phyloP scores from a whole-genome alignment of 1,140 invertebrate genomes.

The Linepithema humile region DNA sequence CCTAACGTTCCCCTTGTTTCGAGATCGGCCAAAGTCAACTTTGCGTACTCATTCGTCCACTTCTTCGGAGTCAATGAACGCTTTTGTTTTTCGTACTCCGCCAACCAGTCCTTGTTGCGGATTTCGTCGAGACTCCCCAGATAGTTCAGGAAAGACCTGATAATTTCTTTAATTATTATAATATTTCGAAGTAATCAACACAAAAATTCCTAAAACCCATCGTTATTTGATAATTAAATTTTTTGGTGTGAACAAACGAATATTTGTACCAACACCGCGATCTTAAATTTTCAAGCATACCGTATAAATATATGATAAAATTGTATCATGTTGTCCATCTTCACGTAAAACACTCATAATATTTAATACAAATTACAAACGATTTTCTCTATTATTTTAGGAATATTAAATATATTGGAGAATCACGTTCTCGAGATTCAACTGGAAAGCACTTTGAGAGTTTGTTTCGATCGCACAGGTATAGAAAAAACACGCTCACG shows the following conservation, averaged over 20 bases:
- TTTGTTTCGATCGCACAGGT: no score
- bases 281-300: no score
- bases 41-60: conserved; percentile 84
- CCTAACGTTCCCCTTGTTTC: conserved; percentile 94
- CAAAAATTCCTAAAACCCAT: not conserved
- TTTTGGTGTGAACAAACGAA: not conserved
- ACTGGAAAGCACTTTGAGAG: no score
- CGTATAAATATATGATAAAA: no score
- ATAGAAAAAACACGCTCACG: no score
- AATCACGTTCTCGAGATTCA: no score
- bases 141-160: conserved; percentile 85
- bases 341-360: no score
- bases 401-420: no score
- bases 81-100: conserved; percentile 81
- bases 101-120: conserved; percentile 80
- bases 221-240: not conserved
- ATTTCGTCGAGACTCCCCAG: conserved; percentile 83
- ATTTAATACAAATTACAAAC: no score
- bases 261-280: no score
- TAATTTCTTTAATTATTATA: conserved; percentile 41
- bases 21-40: conserved; percentile 91
- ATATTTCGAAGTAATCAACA: not conserved
- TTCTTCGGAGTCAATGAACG: conserved; percentile 75
- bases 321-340: no score
- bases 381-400: no score